phyloP scores from a whole-genome alignment of 2,113 vertebrate genomes.

The Aegithalos caudatus region DNA sequence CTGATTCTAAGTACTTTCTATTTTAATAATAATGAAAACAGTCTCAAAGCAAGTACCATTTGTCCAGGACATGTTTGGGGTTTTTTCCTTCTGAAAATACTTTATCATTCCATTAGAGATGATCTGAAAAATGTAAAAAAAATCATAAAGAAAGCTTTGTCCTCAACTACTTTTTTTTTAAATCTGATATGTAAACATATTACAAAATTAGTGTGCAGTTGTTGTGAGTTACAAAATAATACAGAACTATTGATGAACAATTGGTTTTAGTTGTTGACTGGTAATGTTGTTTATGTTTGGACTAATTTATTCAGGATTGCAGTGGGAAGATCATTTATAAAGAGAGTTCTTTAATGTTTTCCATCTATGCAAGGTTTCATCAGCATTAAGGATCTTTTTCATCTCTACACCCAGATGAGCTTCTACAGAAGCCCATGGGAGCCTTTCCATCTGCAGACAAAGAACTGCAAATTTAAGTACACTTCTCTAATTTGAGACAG shows the following conservation, averaged over 20 bases:
- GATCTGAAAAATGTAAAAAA: neutral
- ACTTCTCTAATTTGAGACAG: slow-evolving; percentile 13
- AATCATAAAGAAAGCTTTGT: neutral
- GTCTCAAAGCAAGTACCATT: neutral
- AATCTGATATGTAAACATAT: neutral
- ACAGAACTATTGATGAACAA: neutral
- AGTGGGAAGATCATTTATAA: neutral
- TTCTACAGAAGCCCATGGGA: neutral
- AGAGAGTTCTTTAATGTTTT: neutral
- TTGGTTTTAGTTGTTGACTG: neutral
- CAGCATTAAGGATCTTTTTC: neutral
- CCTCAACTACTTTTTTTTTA: neutral
- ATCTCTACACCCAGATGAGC: neutral
- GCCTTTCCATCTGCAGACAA: neutral
- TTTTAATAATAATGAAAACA: neutral
- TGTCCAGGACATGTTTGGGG: neutral
- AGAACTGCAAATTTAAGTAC: neutral
- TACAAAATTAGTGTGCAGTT: neutral
- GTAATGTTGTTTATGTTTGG: neutral
- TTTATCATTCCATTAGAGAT: neutral
- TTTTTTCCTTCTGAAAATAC: neutral
- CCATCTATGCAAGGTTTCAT: neutral
- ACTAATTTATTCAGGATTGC: slow-evolving; percentile 17
- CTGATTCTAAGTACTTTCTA: neutral
- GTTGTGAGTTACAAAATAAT: neutral